These are phyloP conservation scores for Coracias cyanogaster DNA, from an alignment of 2,797 vertebrate genomes.

Conservation along the genomic window DNA sequence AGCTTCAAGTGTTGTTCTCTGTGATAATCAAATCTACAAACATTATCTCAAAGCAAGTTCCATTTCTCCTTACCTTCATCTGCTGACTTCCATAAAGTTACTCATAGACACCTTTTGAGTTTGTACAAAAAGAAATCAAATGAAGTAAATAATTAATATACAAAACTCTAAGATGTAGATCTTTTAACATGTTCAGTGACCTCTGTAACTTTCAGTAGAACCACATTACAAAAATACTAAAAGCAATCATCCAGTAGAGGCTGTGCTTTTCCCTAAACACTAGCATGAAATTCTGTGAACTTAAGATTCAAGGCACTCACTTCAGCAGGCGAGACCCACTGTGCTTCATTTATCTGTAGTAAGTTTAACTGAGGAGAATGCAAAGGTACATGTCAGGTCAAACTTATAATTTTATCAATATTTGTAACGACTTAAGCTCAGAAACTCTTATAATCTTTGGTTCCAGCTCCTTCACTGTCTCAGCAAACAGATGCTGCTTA, in stretches of 20 bases:
- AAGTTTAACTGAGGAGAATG: background rate
- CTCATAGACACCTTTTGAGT: background rate
- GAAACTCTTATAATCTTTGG: background rate
- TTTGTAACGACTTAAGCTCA: background rate
- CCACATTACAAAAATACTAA: background rate
- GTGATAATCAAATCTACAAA: constrained; percentile 50
- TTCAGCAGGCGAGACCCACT: background rate
- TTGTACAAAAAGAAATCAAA: background rate
- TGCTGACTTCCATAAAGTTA: constrained; percentile 3
- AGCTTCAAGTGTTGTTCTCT: background rate
- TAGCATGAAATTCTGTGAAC: background rate
- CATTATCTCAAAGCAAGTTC: background rate
- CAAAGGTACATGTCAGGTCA: background rate
- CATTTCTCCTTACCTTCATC: background rate
- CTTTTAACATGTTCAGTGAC: background rate
- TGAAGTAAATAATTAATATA: background rate
- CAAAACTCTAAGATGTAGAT: background rate
- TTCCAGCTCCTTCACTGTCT: background rate
- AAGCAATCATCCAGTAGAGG: background rate
- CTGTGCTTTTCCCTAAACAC: background rate
- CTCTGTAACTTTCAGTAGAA: background rate
- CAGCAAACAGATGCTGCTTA: background rate
- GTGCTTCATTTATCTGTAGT: background rate
- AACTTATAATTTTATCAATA: background rate
- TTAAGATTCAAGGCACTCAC: background rate